Evolutionary conservation across 2,888 invertebrate genomes (phyloP), one percentile per base, ranked within the genome.

Genomic region (Diarsia dahlii): DNA sequence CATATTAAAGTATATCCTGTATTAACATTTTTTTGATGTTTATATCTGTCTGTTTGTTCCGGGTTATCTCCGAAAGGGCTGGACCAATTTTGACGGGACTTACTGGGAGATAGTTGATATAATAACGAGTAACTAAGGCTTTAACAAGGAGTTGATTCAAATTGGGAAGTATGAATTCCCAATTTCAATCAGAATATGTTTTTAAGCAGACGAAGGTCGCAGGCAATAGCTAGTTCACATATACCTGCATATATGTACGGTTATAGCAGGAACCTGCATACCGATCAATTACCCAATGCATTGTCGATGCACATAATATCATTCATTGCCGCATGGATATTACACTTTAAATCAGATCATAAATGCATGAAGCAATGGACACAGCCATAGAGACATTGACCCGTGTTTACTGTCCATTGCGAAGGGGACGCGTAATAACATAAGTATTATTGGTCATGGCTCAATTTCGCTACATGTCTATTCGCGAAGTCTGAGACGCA

Each of bases 371-470:
- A 74, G 52, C 52, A 71, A 71, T 84, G 58, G 2, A 63, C 34
- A 34, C n/a, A 71, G 9, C 0, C 56, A 67, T 45, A 39, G 8
- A 82, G 45, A 46, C 50, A 64, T 58, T 63, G 58, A 62, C 62
- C 67, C 62, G 20, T 54, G 58, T 80, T 52, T 50, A 23, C 48
- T 39, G 60, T 56, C 46, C 71, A 46, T 71, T 45, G 39, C 34
- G 39, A 65, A 62, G 56, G 68, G 73, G 56, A 56, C 54, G 60
- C 58, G 34, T 80, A 84, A 84, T 80, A n/a, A 60, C 62, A 54
- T 81, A 69, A 65, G 63, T 71, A 65, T 65, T 71, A 65, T 65
- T 45, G 23, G 50, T 52, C 67, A 65, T 34, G 67, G 63, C 34
- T 64, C 67, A 46, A 54, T 71, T 54, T 65, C 74, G 18, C 58